Base-by-base conservation (phyloP, 2,888 invertebrate genomes). In the Agrochola macilenta region DNA sequence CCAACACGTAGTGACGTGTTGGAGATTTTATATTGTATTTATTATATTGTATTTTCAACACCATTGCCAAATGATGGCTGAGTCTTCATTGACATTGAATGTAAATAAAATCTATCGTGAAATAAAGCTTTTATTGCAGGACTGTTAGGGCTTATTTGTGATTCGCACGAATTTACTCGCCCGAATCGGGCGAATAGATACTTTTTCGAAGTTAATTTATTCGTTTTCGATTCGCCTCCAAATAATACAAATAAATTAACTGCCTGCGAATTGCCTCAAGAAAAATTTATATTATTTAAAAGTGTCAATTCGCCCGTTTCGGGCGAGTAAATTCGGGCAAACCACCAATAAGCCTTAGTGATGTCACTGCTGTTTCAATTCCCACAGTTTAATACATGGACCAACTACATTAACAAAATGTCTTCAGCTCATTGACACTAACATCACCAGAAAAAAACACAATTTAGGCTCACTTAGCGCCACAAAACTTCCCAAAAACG, bases 401-500 rank as follows among this genome's bases (percentile, higher is more conserved):
- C n/a, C 30, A 52, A n/a, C 12, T 3, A 26, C 8, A 69, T 58
- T 39, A 64, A 23, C n/a, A 43, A 73, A 80, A 73, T 46, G 1
- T 14, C 17, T 43, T 58, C 23, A 7, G 2, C 11, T n/a, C 58
- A 76, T 54, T 35, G 3, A 35, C 26, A 73, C 39, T 7, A 63
- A 39, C 23, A 69, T 78, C 14, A 43, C 35, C 7, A 39, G 49
- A 69, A 78, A 76, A 72, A 69, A 20, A 1, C 30, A 69, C 64
- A 61, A 57, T 68, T 60, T n/a, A 69, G 46, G 49, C 20, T 46
- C 74, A 79, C 26, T 65, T 57, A 74, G 30, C 46, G 57, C 57
- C 39, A 43, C n/a, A 58, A 63, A 81, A 60, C 43, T 70, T 70
- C 30, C 65, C 76, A 69, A 87, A 87, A 87, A 65, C 81, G 74